Evolutionary conservation across 1,140 invertebrate species (phyloP), one percentile per base, ranked within the genome.

Genomic region (Diuraphis noxia): DNA sequence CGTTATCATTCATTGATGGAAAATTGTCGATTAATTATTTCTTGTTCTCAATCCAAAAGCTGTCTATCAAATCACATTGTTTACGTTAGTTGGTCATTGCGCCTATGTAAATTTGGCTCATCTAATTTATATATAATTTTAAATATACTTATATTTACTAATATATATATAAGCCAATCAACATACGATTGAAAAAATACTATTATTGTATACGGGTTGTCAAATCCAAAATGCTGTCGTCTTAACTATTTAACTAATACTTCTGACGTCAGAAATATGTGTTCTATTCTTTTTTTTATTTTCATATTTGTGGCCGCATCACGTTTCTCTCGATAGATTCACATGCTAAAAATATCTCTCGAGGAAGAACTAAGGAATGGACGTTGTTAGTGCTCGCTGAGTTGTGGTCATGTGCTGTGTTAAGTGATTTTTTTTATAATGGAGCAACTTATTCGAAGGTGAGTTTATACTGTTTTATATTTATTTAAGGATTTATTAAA

Each of bases 41-140:
- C 89, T 91, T 91, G 89, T 91, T 91, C 89, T 36, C 89, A 49
- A 91, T 91, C 89, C 89, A 91, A 91, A 79, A 91, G 38, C 89
- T 91, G 89, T 91, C 89, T 91, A 91, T 91, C 89, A 91, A 82
- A 91, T 90, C n/a, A 43, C 7, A 81, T 91, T 91, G 89, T 91
- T 91, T 91, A 91, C 77, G 23, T 91, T 91, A 36, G 89, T 91
- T 81, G 89, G 77, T 91, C 77, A 91, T 91, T 91, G 77, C 77
- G 89, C 89, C 72, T 91, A 79, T 91, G 38, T 52, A 49, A 81
- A 81, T 91, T 91, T 81, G 89, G 77, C 77, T 81, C 77, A 34
- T 81, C 34, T 38, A 34, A 82, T 82, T 91, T 91, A 82, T 49
- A 82, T 23, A 91, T 43, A 88, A 88, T 63, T 40, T 43, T 89